phyloP scores from a whole-genome alignment of 2,888 invertebrate species.

The Cosmia pyralina region DNA sequence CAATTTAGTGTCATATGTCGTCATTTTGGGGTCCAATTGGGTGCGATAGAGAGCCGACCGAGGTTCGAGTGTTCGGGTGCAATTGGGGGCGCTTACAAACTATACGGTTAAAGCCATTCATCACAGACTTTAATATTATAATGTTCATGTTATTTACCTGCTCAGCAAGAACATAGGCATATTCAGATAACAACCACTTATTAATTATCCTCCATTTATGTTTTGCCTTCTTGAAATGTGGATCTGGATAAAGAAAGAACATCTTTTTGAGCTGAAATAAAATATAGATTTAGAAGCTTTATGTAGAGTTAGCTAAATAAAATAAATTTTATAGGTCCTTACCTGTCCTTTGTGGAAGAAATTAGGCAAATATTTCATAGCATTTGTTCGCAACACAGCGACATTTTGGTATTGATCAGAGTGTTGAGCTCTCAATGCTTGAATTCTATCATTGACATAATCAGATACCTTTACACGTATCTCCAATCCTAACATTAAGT shows the following conservation, averaged over 20 bases:
- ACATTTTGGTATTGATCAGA: constrained; percentile 96
- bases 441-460: constrained; percentile 98
- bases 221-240: constrained; percentile 99
- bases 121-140: background rate
- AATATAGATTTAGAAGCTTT: background rate
- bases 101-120: background rate
- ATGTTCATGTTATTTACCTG: constrained; percentile 89
- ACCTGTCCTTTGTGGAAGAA: constrained; percentile 98
- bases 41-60: too few species aligned
- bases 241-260: constrained; percentile 99
- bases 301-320: background rate
- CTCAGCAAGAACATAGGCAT: constrained; percentile 97
- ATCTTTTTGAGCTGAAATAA: constrained; percentile 96
- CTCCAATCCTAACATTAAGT: constrained; percentile 97
- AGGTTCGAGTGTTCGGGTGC: too few species aligned
- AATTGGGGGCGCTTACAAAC: too few species aligned
- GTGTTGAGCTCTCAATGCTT: constrained; percentile 94
- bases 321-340: background rate
- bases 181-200: constrained; percentile 97
- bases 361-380: constrained; percentile 99
- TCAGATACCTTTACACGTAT: constrained; percentile 99
- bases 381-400: constrained; percentile 98
- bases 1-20: too few species aligned
- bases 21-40: too few species aligned
- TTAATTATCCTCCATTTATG: constrained; percentile 99